A percentile compares a stretch with the other conserved stretches of the same genome.
phyloP scores from a whole-genome alignment of 2,797 vertebrate genomes.

The Phyllotis vaccarum region DNA sequence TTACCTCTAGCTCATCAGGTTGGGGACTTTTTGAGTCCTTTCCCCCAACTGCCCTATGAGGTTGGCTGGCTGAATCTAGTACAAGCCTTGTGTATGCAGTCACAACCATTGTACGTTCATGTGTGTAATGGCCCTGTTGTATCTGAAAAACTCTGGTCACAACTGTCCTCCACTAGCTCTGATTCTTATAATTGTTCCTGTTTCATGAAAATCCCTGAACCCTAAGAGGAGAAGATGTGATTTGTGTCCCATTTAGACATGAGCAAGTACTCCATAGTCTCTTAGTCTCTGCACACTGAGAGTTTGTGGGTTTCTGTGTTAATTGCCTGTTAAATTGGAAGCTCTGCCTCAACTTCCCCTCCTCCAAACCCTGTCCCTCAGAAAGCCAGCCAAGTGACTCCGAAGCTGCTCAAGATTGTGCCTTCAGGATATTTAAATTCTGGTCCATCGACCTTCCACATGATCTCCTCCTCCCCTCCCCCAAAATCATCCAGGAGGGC shows the following conservation, averaged over 20 bases:
- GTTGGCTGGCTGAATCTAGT: neutral
- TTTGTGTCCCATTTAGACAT: too few species aligned
- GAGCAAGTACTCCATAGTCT: too few species aligned
- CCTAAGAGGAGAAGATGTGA: neutral
- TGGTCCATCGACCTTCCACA: too few species aligned
- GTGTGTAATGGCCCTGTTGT: neutral
- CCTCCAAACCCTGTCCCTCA: too few species aligned
- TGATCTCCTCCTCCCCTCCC: too few species aligned
- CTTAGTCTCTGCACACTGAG: neutral
- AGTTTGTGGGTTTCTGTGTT: neutral
- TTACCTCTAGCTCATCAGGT: neutral
- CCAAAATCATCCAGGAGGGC: too few species aligned
- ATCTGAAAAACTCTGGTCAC: neutral
- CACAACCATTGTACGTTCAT: neutral
- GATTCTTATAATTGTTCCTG: neutral
- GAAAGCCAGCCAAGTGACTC: too few species aligned
- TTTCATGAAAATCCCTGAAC: neutral
- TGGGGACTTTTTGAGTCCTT: neutral
- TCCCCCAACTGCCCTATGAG: neutral
- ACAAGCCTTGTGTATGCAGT: neutral
- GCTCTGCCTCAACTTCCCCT: too few species aligned
- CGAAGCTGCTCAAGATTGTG: too few species aligned
- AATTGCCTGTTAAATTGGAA: too few species aligned
- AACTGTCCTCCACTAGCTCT: too few species aligned
- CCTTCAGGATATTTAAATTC: too few species aligned